Conservation (phyloP, 2,113 vertebrate species). For the Menura novaehollandiae region DNA sequence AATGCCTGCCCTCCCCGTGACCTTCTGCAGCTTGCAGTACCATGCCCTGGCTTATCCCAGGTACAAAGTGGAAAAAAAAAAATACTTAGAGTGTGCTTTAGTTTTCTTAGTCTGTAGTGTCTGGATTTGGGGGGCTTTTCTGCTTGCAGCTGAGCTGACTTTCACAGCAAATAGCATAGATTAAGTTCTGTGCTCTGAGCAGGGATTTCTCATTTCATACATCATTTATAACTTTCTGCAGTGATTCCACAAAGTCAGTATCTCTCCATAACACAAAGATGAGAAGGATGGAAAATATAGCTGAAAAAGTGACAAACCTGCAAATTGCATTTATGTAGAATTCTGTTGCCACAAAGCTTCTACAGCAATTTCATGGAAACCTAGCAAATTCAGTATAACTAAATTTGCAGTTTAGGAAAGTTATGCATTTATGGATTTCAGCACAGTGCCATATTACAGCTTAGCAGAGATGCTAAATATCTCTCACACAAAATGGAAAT, state of each 20-base stretch:
- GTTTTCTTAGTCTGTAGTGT: slow-evolving; percentile 20
- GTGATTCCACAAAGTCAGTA: slow-evolving; percentile 57
- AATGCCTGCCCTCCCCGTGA: not conserved
- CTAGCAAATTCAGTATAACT: slow-evolving; percentile 46
- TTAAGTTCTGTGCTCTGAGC: slow-evolving; percentile 49
- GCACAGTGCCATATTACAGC: slow-evolving; percentile 14
- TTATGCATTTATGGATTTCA: slow-evolving; percentile 48
- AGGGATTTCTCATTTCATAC: slow-evolving; percentile 68
- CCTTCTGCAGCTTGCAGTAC: not conserved
- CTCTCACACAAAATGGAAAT: slow-evolving; percentile 41
- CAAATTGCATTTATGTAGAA: slow-evolving; percentile 62
- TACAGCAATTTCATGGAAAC: slow-evolving; percentile 47
- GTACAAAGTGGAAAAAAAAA: not conserved
- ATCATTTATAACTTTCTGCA: slow-evolving; percentile 69
- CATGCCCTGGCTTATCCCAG: not conserved
- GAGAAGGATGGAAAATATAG: slow-evolving; percentile 61
- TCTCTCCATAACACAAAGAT: slow-evolving; percentile 54
- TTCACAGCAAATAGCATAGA: slow-evolving; percentile 53
- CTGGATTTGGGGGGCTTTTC: slow-evolving; percentile 39
- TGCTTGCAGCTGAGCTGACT: slow-evolving; percentile 32
- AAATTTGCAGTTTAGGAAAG: slow-evolving; percentile 53
- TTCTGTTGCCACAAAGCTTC: slow-evolving; percentile 40
- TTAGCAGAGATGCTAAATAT: slow-evolving; percentile 45
- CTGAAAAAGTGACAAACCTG: slow-evolving; percentile 59
- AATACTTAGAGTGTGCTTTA: not conserved